Percentiles rank a stretch among this genome's conserved stretches.
Evolutionary conservation across 2,888 invertebrate genomes (phyloP).

Genomic region (Hypomecis atomaria): DNA sequence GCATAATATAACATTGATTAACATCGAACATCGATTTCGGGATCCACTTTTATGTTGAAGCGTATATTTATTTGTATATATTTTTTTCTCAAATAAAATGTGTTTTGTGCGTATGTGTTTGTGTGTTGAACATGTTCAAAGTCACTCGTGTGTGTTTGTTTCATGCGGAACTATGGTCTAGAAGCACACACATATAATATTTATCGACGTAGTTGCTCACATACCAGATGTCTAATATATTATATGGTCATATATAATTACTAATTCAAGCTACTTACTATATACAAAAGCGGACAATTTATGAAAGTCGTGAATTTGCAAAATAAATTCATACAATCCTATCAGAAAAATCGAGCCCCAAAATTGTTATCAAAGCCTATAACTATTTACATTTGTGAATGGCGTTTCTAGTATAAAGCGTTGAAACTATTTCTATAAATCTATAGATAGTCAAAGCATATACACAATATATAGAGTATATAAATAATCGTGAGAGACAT

Average conservation of each 20-base stretch:
- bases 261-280: slow-evolving; percentile 59
- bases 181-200: slow-evolving; percentile 70
- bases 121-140: slow-evolving; percentile 52
- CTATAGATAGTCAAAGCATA: slow-evolving; percentile 35
- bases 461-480: slow-evolving; percentile 24
- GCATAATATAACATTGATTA: slow-evolving; percentile 60
- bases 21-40: slow-evolving; percentile 68
- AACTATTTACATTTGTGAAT: slow-evolving; percentile 2
- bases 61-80: slow-evolving; percentile 43
- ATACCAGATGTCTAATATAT: slow-evolving; percentile 74
- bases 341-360: slow-evolving; percentile 12
- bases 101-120: slow-evolving; percentile 60
- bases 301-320: slow-evolving; percentile 31
- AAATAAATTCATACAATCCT: slow-evolving; percentile 24
- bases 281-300: slow-evolving; percentile 61
- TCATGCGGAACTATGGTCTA: slow-evolving; percentile 73
- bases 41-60: slow-evolving; percentile 45
- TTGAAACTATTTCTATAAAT: slow-evolving; percentile 30
- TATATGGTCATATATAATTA: slow-evolving; percentile 36
- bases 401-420: slow-evolving; percentile 37
- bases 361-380: slow-evolving; percentile 7
- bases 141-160: slow-evolving; percentile 63
- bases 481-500: neutral
- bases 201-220: slow-evolving; percentile 77
- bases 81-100: slow-evolving; percentile 45